Base-by-base conservation (phyloP, 2,797 vertebrate genomes). In the Xiphophorus birchmanni region DNA sequence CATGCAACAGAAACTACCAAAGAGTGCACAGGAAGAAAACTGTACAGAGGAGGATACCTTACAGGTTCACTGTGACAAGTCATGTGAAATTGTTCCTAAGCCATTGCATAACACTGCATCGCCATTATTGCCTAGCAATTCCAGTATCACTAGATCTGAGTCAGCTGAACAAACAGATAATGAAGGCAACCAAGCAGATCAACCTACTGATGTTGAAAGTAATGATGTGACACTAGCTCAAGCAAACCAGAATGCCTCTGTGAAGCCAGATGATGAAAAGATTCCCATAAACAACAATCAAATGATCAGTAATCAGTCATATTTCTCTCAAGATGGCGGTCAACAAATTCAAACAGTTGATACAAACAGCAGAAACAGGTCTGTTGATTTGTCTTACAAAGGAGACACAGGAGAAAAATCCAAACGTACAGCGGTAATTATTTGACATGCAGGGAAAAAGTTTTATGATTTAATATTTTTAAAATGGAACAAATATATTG, bases 121-220 rank as follows among this genome's bases (percentile, higher is more conserved):
- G 40, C 42, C 60, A 17, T 32, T 10, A 45, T 17, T 18, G 42
- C 44, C 58, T 63, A 32, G 1, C 12, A 45, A 45, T 45, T 32
- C 42, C 1, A 1, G 3, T 17, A 50, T 74, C 11, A 32, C 67
- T 74, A 37, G 15, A 54, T n/a, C 77, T 52, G 74, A 77, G 26
- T 47, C 35, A 7, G 4, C 73, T 72, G 56, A 50, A 58, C 45
- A 71, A 80, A 77, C 8, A 23, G 1, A 45, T 74, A 4, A 74
- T 32, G 3, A 63, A 67, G n/a, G 2, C 32, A 54, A n/a, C 0
- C 9, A 45, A 9, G 0, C 15, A 56, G 60, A 73, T 0, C 54
- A 72, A 77, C 29, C 47, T 21, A 10, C 9, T 4, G 3, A 5
- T 77, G 56, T 72, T 44, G 73, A 50, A 40, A 48, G 72, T 23